These are phyloP conservation scores for Pentamera pediparva DNA, from an alignment of 53 echinoderm and acorn worm genomes.

Conservation along the genomic window DNA sequence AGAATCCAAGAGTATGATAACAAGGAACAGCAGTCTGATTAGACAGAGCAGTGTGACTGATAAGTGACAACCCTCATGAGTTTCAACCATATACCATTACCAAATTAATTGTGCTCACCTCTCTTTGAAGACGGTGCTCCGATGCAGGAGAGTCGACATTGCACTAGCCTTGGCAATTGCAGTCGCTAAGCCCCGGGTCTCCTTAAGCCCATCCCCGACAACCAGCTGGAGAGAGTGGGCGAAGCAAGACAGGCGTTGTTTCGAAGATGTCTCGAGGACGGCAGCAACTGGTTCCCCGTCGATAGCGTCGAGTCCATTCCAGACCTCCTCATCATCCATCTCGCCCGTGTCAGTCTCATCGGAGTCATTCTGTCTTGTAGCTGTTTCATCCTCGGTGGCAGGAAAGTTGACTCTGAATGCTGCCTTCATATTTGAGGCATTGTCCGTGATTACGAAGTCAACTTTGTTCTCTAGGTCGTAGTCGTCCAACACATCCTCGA, in stretches of 20 bases:
- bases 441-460: slow-evolving; percentile 33
- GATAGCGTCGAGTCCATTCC: not conserved
- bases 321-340: not conserved
- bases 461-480: slow-evolving; percentile 11
- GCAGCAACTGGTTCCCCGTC: not conserved
- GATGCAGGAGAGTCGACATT: no score
- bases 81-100: no score
- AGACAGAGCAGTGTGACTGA: no score
- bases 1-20: no score
- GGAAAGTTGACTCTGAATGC: slow-evolving; percentile 28
- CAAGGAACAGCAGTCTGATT: no score
- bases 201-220: slow-evolving; percentile 43
- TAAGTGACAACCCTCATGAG: no score
- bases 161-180: no score
- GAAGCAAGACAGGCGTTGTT: slow-evolving; percentile 34
- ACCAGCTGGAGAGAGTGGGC: slow-evolving; percentile 44
- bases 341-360: not conserved
- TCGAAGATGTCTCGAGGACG: not conserved
- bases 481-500: slow-evolving; percentile 29
- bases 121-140: no score
- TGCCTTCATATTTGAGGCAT: slow-evolving; percentile 35
- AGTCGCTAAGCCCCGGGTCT: slow-evolving; percentile 12
- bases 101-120: no score
- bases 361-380: not conserved
- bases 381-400: not conserved